These are phyloP conservation scores for Dasypus novemcinctus DNA, from an alignment of 2,113 vertebrate genomes.

Conservation along the genomic window DNA sequence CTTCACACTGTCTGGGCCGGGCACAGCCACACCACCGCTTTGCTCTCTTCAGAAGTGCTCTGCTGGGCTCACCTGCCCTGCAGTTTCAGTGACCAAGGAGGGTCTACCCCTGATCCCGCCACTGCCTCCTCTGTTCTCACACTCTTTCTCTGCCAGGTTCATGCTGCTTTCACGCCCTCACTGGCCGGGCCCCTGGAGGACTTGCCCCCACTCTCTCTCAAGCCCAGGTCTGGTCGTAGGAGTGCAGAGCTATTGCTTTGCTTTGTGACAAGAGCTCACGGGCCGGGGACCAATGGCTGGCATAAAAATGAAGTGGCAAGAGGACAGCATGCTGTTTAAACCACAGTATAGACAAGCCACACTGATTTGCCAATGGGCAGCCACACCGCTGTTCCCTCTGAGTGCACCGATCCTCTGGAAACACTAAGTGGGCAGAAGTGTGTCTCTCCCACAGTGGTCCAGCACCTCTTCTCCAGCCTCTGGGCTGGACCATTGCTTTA, in stretches of 20 bases:
- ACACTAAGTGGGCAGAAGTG: background rate
- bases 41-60: background rate
- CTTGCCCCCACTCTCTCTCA: background rate
- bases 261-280: background rate
- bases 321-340: background rate
- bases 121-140: background rate
- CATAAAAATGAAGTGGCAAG: background rate
- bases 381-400: background rate
- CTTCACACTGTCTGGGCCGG: rapidly evolving
- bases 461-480: background rate
- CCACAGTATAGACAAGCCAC: background rate
- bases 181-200: background rate
- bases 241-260: background rate
- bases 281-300: no score
- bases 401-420: rapidly evolving
- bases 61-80: no score
- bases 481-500: background rate
- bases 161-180: rapidly evolving
- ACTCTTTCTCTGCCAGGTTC: rapidly evolving
- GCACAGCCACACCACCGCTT: rapidly evolving
- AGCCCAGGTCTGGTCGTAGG: background rate
- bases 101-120: rapidly evolving
- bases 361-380: background rate
- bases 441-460: rapidly evolving
- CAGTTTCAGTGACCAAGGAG: no score